Percentiles rank a stretch among this genome's conserved stretches.
Conservation (phyloP, 2,113 vertebrate species). For the Psammodynastes pulverulentus region DNA sequence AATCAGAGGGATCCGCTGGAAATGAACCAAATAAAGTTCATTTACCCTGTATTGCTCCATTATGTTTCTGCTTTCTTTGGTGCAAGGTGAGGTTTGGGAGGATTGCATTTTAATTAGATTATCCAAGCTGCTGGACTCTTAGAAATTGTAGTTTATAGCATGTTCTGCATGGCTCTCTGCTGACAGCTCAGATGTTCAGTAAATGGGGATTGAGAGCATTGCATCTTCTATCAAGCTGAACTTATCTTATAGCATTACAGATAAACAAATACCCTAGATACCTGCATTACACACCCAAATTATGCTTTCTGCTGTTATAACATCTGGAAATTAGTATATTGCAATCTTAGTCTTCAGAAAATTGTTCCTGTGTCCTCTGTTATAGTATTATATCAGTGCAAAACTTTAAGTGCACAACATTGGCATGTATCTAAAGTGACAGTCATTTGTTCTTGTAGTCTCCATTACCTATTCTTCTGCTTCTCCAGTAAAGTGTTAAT, state of each 20-base stretch:
- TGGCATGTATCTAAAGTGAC: not conserved
- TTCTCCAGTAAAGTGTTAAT: not conserved
- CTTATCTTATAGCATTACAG: not conserved
- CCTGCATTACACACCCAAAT: not conserved
- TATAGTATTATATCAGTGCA: not conserved
- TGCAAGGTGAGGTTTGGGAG: slow-evolving; percentile 43
- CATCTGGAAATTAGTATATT: not conserved
- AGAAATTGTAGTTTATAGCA: slow-evolving; percentile 51
- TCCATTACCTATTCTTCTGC: not conserved
- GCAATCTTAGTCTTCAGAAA: not conserved
- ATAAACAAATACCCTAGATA: not conserved
- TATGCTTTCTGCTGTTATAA: not conserved
- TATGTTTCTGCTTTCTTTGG: slow-evolving; percentile 55
- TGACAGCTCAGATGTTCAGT: slow-evolving; percentile 16
- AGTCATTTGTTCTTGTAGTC: not conserved
- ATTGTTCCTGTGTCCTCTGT: not conserved
- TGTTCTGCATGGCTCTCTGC: slow-evolving; percentile 40
- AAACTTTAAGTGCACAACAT: not conserved
- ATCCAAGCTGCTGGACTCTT: slow-evolving; percentile 24
- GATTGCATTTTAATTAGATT: slow-evolving; percentile 50
- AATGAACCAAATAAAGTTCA: slow-evolving; percentile 61
- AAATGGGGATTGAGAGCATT: slow-evolving; percentile 31
- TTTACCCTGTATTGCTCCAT: slow-evolving; percentile 60
- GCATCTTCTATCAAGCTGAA: slow-evolving; percentile 25
- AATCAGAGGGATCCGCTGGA: slow-evolving; percentile 57